Evolutionary conservation across 2,113 vertebrate genomes (phyloP).

Genomic region (Notarius lentiginosus): DNA sequence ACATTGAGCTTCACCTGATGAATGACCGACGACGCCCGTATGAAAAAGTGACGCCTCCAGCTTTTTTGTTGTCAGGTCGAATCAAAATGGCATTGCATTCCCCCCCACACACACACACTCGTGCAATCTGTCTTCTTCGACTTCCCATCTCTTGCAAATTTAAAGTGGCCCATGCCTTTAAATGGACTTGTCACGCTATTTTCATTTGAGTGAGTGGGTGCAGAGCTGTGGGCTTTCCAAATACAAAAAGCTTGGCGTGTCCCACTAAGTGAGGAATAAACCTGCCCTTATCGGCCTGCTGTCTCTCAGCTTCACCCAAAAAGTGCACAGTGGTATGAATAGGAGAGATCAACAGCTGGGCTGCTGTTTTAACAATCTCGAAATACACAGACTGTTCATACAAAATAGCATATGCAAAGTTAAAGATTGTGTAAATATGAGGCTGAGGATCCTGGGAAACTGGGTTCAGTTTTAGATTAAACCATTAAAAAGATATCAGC

Average conservation of each 20-base stretch:
- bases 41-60: slow-evolving; percentile 52
- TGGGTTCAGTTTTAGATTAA: neutral
- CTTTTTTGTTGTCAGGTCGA: slow-evolving; percentile 47
- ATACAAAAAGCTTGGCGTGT: slow-evolving; percentile 26
- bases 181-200: slow-evolving; percentile 49
- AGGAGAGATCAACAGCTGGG: slow-evolving; percentile 11
- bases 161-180: slow-evolving; percentile 48
- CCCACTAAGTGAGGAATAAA: slow-evolving; percentile 29
- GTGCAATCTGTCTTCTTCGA: slow-evolving; percentile 25
- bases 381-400: neutral
- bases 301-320: slow-evolving; percentile 16
- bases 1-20: slow-evolving; percentile 51
- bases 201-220: slow-evolving; percentile 37
- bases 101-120: neutral
- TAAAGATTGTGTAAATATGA: neutral
- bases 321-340: neutral
- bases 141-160: slow-evolving; percentile 43
- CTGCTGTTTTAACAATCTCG: neutral
- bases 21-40: slow-evolving; percentile 59
- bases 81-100: slow-evolving; percentile 47
- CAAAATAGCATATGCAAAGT: neutral
- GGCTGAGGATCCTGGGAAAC: neutral
- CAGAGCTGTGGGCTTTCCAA: slow-evolving; percentile 38
- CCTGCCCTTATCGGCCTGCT: slow-evolving; percentile 23
- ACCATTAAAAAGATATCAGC: too few relatives aligned